Conservation (phyloP, 2,113 vertebrate species). For the Galeopterus variegatus region DNA sequence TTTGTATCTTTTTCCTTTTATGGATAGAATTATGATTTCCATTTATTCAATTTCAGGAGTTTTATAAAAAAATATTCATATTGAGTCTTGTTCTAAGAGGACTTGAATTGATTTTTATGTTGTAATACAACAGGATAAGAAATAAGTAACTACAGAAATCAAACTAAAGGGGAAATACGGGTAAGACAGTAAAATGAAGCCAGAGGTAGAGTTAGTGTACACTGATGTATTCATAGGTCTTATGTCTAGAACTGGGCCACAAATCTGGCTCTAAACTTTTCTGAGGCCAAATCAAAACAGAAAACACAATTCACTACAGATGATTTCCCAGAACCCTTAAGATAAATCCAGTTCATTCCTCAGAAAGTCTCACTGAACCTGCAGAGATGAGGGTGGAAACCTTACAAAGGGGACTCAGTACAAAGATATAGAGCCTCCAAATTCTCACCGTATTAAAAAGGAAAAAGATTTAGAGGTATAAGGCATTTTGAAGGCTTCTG, state of each 20-base stretch:
- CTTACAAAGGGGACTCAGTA: neutral
- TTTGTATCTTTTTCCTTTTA: constrained; percentile 60
- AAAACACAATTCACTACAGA: constrained; percentile 9
- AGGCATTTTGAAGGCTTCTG: constrained; percentile 47
- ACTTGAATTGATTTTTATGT: constrained; percentile 54
- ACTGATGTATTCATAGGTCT: neutral
- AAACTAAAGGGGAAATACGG: constrained; percentile 14
- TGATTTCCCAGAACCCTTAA: neutral
- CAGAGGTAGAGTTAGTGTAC: neutral
- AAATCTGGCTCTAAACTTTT: neutral
- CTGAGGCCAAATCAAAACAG: constrained; percentile 20
- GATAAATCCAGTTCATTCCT: neutral
- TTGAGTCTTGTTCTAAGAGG: constrained; percentile 46
- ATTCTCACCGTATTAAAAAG: neutral
- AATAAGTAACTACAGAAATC: constrained; percentile 25
- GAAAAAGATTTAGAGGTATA: neutral
- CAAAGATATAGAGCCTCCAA: neutral
- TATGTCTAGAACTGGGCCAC: neutral
- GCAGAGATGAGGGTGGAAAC: neutral
- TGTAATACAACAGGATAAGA: constrained; percentile 33
- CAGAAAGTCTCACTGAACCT: neutral
- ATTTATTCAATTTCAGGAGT: constrained; percentile 37
- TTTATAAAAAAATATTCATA: constrained; percentile 36
- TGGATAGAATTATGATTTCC: constrained; percentile 66
- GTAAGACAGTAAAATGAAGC: neutral